Conservation (phyloP, 2,797 vertebrate species). For the Cyclopterus lumpus region DNA sequence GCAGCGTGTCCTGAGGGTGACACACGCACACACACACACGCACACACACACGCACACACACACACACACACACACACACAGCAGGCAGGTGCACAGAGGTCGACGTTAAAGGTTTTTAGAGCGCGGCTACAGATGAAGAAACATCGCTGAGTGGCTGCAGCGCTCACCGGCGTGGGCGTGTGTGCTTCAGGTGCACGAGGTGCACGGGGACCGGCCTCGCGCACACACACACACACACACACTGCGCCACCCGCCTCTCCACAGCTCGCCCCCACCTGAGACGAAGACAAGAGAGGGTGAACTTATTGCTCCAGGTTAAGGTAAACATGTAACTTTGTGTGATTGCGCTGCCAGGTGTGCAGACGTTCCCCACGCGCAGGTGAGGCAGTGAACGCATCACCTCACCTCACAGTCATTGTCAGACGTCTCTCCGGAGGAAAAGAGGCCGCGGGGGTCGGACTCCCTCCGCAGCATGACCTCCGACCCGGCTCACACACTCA, state of each 20-base stretch:
- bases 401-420: slow-evolving; percentile 83
- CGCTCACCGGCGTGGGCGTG: slow-evolving; percentile 72
- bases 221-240: slow-evolving; percentile 79
- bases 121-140: slow-evolving; percentile 43
- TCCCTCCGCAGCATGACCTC: slow-evolving; percentile 81
- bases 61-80: background rate
- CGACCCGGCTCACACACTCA: slow-evolving; percentile 69
- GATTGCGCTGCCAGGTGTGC: no score
- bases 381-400: background rate
- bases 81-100: slow-evolving; percentile 3
- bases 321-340: background rate
- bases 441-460: slow-evolving; percentile 74
- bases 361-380: no score
- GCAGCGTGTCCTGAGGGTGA: slow-evolving; percentile 60
- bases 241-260: slow-evolving; percentile 60
- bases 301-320: no score
- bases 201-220: slow-evolving; percentile 71
- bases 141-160: slow-evolving; percentile 20
- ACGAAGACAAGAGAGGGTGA: slow-evolving; percentile 38
- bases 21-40: background rate
- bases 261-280: slow-evolving; percentile 76
- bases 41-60: background rate
- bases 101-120: slow-evolving; percentile 24
- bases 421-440: slow-evolving; percentile 80
- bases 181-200: slow-evolving; percentile 76